Evolutionary conservation across 2,113 vertebrate genomes (phyloP).

Genomic region (Myanophis thanlyinensis): DNA sequence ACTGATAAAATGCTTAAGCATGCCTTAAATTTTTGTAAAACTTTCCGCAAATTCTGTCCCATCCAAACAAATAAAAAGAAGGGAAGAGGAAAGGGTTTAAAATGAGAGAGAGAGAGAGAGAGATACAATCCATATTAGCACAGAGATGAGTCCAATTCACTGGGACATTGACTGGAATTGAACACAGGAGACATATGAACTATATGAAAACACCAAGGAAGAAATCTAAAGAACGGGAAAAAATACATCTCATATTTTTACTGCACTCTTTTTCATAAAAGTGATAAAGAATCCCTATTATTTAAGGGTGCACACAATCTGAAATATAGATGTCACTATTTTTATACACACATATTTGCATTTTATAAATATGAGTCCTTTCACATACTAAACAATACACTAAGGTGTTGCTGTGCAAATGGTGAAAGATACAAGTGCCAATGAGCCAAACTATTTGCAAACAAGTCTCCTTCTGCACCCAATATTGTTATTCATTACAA

Average conservation of each 20-base stretch:
- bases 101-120: background rate
- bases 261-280: slow-evolving; percentile 59
- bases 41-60: background rate
- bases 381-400: slow-evolving; percentile 51
- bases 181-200: slow-evolving; percentile 32
- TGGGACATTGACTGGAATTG: slow-evolving; percentile 17
- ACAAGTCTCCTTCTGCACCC: background rate
- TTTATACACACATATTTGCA: slow-evolving; percentile 59
- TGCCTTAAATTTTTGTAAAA: slow-evolving; percentile 14
- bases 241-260: slow-evolving; percentile 63
- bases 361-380: slow-evolving; percentile 51
- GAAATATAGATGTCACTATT: slow-evolving; percentile 62
- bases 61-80: background rate
- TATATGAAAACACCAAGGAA: slow-evolving; percentile 46
- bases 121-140: background rate
- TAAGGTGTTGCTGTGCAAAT: slow-evolving; percentile 53
- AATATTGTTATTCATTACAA: slow-evolving; percentile 14
- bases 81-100: background rate
- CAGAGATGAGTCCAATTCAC: slow-evolving; percentile 31
- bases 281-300: slow-evolving; percentile 52
- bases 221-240: slow-evolving; percentile 50
- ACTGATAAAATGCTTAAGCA: slow-evolving; percentile 20
- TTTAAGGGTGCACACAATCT: slow-evolving; percentile 47
- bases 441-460: slow-evolving; percentile 39
- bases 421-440: slow-evolving; percentile 21